Conservation (phyloP, 1,140 invertebrate genomes). For the Acromyrmex echinatior region DNA sequence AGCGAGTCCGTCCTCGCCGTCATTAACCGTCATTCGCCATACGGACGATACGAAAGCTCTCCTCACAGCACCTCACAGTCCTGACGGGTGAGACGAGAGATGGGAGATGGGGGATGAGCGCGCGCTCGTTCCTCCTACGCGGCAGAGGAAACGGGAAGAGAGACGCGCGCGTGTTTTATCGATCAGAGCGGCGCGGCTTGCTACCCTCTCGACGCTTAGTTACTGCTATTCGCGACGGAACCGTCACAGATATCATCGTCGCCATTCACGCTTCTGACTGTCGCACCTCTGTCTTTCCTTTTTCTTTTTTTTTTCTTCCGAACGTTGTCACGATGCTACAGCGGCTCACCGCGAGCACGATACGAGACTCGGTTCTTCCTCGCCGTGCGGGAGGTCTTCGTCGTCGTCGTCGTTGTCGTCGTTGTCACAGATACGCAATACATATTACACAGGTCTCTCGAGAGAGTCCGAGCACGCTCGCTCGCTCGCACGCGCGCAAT, state of each 20-base stretch:
- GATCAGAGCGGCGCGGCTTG: conserved; percentile 23
- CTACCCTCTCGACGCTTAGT: conserved; percentile 22
- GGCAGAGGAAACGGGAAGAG: conserved; percentile 26
- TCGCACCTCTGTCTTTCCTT: background rate
- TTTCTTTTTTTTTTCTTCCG: background rate
- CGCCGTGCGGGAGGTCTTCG: background rate
- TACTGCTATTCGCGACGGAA: background rate
- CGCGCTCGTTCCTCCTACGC: conserved; percentile 7
- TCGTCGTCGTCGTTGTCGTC: too few relatives aligned
- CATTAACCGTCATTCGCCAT: background rate
- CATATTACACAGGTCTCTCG: conserved; percentile 39
- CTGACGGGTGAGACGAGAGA: too few relatives aligned
- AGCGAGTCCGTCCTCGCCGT: conserved; percentile 9
- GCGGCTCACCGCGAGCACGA: background rate
- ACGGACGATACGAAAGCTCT: conserved; percentile 36
- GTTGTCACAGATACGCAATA: conserved; percentile 24
- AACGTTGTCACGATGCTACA: conserved; percentile 10
- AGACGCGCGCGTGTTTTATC: conserved; percentile 45
- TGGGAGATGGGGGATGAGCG: background rate
- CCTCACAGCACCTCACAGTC: background rate
- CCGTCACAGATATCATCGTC: background rate
- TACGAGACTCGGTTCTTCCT: background rate
- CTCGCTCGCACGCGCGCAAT: background rate
- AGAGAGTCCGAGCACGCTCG: background rate
- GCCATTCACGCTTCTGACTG: background rate